Percentiles rank a stretch among this genome's conserved stretches.
Conservation (phyloP, 2,113 vertebrate species). For the Chitala chitala region DNA sequence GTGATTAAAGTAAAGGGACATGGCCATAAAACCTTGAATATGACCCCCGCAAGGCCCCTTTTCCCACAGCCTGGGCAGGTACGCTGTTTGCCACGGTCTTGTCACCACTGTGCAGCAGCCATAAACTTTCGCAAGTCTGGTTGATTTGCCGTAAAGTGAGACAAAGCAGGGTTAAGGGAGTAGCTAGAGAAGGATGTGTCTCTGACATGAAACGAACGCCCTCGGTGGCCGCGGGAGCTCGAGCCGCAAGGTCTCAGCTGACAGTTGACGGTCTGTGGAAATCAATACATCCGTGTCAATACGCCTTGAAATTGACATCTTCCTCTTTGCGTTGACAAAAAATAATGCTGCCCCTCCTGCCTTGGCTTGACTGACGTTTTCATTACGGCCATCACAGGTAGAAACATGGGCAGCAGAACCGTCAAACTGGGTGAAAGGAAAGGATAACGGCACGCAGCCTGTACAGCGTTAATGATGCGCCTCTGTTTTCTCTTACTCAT, state of each 20-base stretch:
- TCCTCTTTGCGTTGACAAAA: not conserved
- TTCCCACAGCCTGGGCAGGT: slow-evolving; percentile 52
- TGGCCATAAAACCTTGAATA: slow-evolving; percentile 66
- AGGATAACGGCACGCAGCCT: not conserved
- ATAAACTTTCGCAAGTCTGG: slow-evolving; percentile 52
- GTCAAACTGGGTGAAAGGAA: not conserved
- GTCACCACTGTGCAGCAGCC: slow-evolving; percentile 47
- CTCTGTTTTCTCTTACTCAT: not conserved
- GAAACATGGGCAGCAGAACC: not conserved
- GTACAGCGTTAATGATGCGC: not conserved
- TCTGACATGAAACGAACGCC: not conserved
- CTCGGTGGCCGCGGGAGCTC: not conserved
- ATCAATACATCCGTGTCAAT: slow-evolving; percentile 2
- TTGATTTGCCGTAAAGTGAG: slow-evolving; percentile 38
- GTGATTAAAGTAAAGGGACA: slow-evolving; percentile 60
- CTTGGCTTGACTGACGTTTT: not conserved
- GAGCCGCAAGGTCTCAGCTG: not conserved
- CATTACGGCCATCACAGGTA: not conserved
- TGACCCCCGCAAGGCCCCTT: slow-evolving; percentile 61
- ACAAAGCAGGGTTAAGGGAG: slow-evolving; percentile 31
- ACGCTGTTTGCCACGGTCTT: slow-evolving; percentile 60
- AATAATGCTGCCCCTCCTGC: not conserved
- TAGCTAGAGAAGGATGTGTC: not conserved
- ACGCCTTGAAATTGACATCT: not conserved
- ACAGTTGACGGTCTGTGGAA: not conserved